Conservation (phyloP, 2,888 invertebrate species). For the Baronia brevicornis region DNA sequence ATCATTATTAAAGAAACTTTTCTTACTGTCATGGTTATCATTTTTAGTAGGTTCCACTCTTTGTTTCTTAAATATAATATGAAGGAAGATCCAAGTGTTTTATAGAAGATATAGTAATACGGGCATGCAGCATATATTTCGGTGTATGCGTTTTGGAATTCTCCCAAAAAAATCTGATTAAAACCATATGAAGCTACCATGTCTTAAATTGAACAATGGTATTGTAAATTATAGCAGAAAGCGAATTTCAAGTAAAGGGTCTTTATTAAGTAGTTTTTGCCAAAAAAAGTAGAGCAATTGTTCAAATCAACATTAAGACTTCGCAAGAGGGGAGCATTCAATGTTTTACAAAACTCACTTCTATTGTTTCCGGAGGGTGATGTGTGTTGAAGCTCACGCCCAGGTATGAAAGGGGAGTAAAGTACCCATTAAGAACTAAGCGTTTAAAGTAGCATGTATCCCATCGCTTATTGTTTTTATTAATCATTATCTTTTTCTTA, state of each 20-base stretch:
- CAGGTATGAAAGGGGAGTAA: conserved; percentile 16
- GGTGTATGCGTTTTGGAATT: too few species aligned
- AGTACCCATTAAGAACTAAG: conserved; percentile 4
- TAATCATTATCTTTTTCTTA: background rate
- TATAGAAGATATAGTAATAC: too few species aligned
- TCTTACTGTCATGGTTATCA: too few species aligned
- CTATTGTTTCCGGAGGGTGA: conserved; percentile 38
- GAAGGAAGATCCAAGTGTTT: too few species aligned
- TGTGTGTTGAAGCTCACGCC: conserved; percentile 42
- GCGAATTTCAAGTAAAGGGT: background rate
- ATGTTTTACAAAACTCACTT: conserved; percentile 12
- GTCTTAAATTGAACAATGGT: too few species aligned
- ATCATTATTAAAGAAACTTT: too few species aligned
- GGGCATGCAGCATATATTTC: too few species aligned
- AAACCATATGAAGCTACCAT: too few species aligned
- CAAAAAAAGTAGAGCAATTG: background rate
- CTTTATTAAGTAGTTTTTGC: conserved; percentile 2
- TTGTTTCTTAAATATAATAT: too few species aligned
- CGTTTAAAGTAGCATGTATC: background rate
- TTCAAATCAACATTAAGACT: conserved; percentile 10
- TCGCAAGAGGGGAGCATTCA: conserved; percentile 2
- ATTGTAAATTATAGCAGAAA: too few species aligned
- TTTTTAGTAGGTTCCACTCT: too few species aligned
- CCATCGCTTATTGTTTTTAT: conserved; percentile 1
- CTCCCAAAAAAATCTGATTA: too few species aligned